A percentile compares a stretch with the other conserved stretches of the same genome.
phyloP scores from a whole-genome alignment of 1,140 invertebrate genomes.

The Lepidurus apus region DNA sequence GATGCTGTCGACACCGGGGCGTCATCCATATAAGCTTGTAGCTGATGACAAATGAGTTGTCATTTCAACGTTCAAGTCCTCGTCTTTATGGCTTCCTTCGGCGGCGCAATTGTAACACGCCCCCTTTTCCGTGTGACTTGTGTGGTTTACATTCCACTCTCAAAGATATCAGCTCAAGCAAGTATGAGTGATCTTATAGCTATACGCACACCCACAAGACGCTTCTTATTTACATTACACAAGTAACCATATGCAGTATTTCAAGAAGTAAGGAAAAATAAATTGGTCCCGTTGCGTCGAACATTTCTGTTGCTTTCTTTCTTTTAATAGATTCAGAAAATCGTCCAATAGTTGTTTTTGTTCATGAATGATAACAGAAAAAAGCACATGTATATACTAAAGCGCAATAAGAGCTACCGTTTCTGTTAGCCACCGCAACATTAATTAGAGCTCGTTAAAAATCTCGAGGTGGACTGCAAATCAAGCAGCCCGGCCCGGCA shows the following conservation, averaged over 20 bases:
- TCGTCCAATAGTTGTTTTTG: neutral
- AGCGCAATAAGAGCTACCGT: neutral
- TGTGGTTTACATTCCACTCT: neutral
- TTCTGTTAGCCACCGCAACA: neutral
- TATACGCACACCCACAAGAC: neutral
- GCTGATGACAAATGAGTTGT: neutral
- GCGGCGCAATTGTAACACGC: conserved; percentile 16
- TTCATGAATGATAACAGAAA: neutral
- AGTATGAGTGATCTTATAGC: neutral
- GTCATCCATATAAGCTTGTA: neutral
- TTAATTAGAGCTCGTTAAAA: conserved; percentile 15
- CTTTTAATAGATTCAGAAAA: neutral
- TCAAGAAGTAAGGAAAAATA: neutral
- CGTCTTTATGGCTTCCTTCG: neutral
- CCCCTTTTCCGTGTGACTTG: conserved; percentile 17
- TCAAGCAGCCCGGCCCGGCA: neutral
- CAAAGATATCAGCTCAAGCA: neutral
- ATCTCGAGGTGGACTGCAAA: neutral
- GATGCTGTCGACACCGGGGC: neutral
- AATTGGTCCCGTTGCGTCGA: conserved; percentile 5
- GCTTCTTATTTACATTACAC: neutral
- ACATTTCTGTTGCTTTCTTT: neutral
- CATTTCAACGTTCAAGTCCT: neutral
- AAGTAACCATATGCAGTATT: neutral
- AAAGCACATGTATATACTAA: neutral